These are phyloP conservation scores for Cheilosia impressa DNA, from an alignment of 2,888 invertebrate species.

Conservation along the genomic window DNA sequence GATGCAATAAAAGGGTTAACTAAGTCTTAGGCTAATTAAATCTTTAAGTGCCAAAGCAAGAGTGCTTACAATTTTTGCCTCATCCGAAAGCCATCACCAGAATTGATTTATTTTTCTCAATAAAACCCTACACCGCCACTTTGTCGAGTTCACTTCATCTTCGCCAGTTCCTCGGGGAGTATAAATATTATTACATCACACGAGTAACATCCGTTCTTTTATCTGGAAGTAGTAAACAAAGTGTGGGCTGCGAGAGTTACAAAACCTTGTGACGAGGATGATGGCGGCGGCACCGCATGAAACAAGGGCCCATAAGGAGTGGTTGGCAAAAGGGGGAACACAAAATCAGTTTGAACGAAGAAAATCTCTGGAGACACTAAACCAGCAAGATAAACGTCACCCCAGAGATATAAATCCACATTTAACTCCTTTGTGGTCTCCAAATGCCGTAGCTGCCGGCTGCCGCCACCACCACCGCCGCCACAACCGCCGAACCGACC, in stretches of 20 bases:
- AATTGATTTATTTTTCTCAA: not conserved
- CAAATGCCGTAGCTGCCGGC: slow-evolving; percentile 39
- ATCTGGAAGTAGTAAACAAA: slow-evolving; percentile 16
- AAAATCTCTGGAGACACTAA: slow-evolving; percentile 55
- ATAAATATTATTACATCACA: slow-evolving; percentile 40
- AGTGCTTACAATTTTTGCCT: not conserved
- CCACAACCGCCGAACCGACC: slow-evolving; percentile 6
- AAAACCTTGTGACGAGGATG: slow-evolving; percentile 1
- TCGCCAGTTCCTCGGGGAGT: slow-evolving; percentile 3
- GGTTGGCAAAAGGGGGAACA: slow-evolving; percentile 11
- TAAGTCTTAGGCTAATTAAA: no score
- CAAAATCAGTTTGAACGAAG: slow-evolving; percentile 17
- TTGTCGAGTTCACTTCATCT: not conserved
- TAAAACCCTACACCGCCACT: not conserved
- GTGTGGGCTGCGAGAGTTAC: slow-evolving; percentile 38
- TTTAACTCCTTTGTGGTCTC: slow-evolving; percentile 53
- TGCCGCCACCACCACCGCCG: slow-evolving; percentile 8
- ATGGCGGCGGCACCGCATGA: slow-evolving; percentile 1
- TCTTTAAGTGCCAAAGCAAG: no score
- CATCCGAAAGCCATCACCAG: not conserved
- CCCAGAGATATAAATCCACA: slow-evolving; percentile 54
- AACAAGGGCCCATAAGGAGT: slow-evolving; percentile 18
- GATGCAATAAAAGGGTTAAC: no score
- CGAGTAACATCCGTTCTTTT: slow-evolving; percentile 33
- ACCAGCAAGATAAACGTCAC: slow-evolving; percentile 59